These are phyloP conservation scores for Pseudotriccus pelzelni DNA, from an alignment of 2,797 vertebrate genomes.

Conservation along the genomic window DNA sequence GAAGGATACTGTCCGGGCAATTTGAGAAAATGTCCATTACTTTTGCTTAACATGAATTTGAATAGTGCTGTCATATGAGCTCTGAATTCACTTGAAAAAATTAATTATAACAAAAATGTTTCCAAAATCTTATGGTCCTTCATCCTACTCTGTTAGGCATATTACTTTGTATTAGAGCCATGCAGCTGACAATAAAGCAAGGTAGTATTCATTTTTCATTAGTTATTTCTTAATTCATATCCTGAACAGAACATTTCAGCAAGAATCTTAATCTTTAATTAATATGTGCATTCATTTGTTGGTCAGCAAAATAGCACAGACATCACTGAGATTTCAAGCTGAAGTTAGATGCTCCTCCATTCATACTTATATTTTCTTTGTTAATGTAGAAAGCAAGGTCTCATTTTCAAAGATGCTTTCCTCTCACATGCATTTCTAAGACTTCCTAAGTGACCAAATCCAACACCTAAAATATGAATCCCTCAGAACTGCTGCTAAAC, in stretches of 20 bases:
- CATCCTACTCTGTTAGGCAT: background rate
- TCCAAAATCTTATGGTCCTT: background rate
- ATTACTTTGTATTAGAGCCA: background rate
- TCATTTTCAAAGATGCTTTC: background rate
- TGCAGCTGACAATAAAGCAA: background rate
- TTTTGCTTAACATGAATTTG: background rate
- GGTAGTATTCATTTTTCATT: background rate
- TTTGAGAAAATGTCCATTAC: background rate
- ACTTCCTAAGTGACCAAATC: background rate
- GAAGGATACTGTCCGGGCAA: background rate
- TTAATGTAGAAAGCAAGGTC: background rate
- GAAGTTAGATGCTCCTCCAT: background rate
- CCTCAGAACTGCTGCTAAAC: background rate
- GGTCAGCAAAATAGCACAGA: background rate
- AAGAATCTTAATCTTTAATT: background rate
- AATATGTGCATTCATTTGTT: background rate
- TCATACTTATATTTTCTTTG: background rate
- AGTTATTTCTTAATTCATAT: background rate
- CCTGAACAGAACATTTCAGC: background rate
- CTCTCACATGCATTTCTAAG: background rate
- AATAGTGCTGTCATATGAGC: background rate
- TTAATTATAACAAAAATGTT: background rate
- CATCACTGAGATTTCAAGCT: background rate
- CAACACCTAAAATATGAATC: background rate
- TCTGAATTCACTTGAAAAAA: background rate